These are phyloP conservation scores for Mormyrus lacerda DNA, from an alignment of 2,113 vertebrate genomes.

Conservation along the genomic window DNA sequence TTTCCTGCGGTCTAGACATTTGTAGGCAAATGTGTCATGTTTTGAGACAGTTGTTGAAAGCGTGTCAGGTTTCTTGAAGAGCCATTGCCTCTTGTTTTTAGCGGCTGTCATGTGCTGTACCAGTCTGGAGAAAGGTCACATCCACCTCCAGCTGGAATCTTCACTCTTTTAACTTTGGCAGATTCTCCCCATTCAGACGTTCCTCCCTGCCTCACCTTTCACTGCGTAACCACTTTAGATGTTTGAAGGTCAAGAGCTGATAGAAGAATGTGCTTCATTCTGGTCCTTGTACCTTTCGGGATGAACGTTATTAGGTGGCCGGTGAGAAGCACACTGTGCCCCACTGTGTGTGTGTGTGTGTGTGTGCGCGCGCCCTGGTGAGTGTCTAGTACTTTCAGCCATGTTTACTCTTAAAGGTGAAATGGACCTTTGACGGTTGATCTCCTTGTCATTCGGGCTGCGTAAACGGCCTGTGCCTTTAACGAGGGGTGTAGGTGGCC, in stretches of 20 bases:
- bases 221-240: constrained; percentile 1
- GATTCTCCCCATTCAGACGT: constrained; percentile 13
- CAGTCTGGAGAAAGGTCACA: constrained; percentile 8
- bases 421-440: background rate
- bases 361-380: background rate
- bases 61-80: background rate
- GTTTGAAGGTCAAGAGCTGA: constrained; percentile 23
- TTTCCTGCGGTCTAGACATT: background rate
- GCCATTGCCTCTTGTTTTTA: background rate
- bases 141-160: constrained; percentile 14
- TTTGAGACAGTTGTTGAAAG: constrained; percentile 3
- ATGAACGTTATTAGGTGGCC: constrained; percentile 7
- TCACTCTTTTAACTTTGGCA: constrained; percentile 6
- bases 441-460: background rate
- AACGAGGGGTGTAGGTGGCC: background rate
- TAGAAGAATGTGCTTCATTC: constrained; percentile 18
- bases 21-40: constrained; percentile 8
- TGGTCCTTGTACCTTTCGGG: background rate
- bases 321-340: background rate
- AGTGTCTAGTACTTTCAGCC: background rate
- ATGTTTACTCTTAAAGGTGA: background rate
- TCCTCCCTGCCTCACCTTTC: constrained; percentile 16
- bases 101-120: constrained; percentile 8
- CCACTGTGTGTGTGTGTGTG: background rate
- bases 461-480: background rate